Percentiles rank a stretch among this genome's conserved stretches.
These are phyloP conservation scores for Anableps anableps DNA, from an alignment of 2,797 vertebrate genomes.

Conservation along the genomic window DNA sequence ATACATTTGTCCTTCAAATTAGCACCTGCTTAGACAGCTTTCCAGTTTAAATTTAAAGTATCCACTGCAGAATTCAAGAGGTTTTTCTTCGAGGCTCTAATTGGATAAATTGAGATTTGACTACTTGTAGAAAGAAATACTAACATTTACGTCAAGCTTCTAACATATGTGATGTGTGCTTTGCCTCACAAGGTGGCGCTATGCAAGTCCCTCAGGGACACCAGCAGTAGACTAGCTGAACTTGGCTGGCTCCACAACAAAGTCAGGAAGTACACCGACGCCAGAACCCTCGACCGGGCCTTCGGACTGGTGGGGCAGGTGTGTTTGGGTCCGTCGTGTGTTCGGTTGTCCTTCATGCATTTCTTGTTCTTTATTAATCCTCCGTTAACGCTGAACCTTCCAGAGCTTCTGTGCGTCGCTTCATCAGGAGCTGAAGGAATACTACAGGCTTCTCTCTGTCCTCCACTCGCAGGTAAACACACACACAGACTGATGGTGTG, in stretches of 20 bases:
- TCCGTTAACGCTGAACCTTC: constrained; percentile 79
- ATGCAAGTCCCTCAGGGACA: constrained; percentile 92
- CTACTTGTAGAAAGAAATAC: too few species aligned
- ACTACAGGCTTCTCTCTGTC: constrained; percentile 95
- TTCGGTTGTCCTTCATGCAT: background rate
- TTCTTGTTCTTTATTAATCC: background rate
- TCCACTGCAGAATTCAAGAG: too few species aligned
- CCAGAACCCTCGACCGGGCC: constrained; percentile 92
- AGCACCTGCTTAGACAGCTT: too few species aligned
- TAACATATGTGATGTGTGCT: constrained; percentile 5
- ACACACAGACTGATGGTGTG: background rate
- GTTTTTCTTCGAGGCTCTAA: too few species aligned
- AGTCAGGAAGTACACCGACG: constrained; percentile 95
- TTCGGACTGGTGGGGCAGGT: constrained; percentile 98
- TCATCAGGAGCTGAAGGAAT: constrained; percentile 97
- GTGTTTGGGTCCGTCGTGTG: constrained; percentile 13
- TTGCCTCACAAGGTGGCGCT: constrained; percentile 85
- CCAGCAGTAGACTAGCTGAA: constrained; percentile 89
- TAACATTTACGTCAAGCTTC: background rate
- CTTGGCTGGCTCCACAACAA: constrained; percentile 98
- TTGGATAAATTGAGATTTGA: too few species aligned
- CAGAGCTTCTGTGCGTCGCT: constrained; percentile 98
- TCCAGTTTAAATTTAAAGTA: too few species aligned
- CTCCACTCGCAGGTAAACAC: constrained; percentile 92
- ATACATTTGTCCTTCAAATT: too few species aligned